phyloP scores from a whole-genome alignment of 2,888 invertebrate genomes.

The Baronia brevicornis region DNA sequence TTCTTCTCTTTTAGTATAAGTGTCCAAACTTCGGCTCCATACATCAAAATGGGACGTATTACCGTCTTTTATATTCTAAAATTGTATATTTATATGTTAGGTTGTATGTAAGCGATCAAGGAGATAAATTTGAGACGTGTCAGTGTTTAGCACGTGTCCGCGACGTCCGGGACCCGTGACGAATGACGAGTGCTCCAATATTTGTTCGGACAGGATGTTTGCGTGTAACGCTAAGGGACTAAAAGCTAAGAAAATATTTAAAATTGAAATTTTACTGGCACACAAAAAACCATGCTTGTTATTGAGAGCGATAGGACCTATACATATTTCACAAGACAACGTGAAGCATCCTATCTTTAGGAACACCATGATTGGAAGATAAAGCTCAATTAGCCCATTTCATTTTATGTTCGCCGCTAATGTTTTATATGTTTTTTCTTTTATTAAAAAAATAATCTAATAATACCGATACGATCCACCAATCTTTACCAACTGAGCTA shows the following conservation, averaged over 20 bases:
- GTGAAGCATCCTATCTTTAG: slow-evolving; percentile 7
- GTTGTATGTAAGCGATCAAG: slow-evolving; percentile 8
- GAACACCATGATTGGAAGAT: slow-evolving; percentile 8
- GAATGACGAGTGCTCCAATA: slow-evolving; percentile 43
- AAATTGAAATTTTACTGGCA: slow-evolving; percentile 39
- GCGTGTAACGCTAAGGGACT: slow-evolving; percentile 51
- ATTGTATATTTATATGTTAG: no score
- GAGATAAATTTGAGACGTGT: slow-evolving; percentile 33
- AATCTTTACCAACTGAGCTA: no score
- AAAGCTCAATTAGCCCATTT: no score
- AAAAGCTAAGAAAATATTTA: slow-evolving; percentile 63
- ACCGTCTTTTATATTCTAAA: neutral
- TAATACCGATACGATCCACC: no score
- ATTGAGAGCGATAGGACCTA: slow-evolving; percentile 22
- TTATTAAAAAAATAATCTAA: no score
- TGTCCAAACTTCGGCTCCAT: no score
- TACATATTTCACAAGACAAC: slow-evolving; percentile 8
- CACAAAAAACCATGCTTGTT: slow-evolving; percentile 34
- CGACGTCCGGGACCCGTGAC: slow-evolving; percentile 40
- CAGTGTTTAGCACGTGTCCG: slow-evolving; percentile 55
- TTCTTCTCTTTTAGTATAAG: no score
- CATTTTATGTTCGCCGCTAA: no score
- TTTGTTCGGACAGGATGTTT: slow-evolving; percentile 70
- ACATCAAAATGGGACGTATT: no score
- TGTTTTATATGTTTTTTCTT: no score